Conservation (phyloP, 53 echinoderm and acorn worm species). For the Apostichopus leukothele region DNA sequence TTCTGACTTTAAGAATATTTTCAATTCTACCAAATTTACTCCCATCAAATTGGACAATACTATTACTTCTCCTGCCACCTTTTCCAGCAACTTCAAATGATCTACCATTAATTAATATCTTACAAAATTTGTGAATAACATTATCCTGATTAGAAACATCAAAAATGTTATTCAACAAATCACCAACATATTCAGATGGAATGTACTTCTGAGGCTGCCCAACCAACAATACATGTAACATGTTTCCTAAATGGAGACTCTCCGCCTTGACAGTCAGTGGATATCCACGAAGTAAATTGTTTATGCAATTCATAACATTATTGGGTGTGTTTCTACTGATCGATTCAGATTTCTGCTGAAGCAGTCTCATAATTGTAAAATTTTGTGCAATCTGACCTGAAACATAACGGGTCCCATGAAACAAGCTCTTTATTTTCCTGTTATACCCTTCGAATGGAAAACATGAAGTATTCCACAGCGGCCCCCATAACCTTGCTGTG, state of each 20-base stretch:
- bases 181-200: too few species aligned
- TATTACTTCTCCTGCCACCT: neutral
- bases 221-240: too few species aligned
- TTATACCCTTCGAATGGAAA: conserved; percentile 61
- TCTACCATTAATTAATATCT: neutral
- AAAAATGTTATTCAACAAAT: too few species aligned
- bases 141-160: too few species aligned
- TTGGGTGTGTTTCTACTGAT: neutral
- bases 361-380: conserved; percentile 25
- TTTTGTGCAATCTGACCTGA: conserved; percentile 47
- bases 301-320: neutral
- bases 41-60: neutral
- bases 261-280: conserved; percentile 15
- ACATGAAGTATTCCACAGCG: conserved; percentile 51
- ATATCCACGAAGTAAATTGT: conserved; percentile 33
- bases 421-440: conserved; percentile 43
- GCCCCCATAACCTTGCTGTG: conserved; percentile 45
- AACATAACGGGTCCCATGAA: conserved; percentile 55
- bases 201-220: too few species aligned
- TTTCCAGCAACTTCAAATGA: neutral
- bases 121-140: neutral
- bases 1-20: neutral
- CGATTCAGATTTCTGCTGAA: neutral
- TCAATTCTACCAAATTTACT: neutral
- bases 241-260: neutral